Evolutionary conservation across 2,888 invertebrate genomes (phyloP), one percentile per base, ranked within the genome.

Genomic region (Acronicta leporina): DNA sequence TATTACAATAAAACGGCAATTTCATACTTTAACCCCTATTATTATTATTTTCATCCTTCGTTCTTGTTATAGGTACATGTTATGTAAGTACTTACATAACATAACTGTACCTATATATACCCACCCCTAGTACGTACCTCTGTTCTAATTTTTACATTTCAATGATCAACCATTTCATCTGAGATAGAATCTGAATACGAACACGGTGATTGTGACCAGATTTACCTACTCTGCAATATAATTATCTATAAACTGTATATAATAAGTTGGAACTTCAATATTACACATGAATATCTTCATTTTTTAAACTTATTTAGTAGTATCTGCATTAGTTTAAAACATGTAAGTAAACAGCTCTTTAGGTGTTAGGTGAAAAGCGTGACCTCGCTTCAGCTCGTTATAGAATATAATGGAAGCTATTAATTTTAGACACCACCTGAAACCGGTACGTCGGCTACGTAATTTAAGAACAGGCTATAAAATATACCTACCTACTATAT

Each of bases 61-160:
- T 58, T 52, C 41, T 40, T 46, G 45, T 47, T 40, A 11, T 47
- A n/a, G n/a, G n/a, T n/a, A 33, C 14, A 27, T n/a, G 27, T 14
- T 33, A 11, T 33, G 10, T 38, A 13, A 10, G 41, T 65, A n/a
- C n/a, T n/a, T n/a, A n/a, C n/a, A n/a, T n/a, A n/a, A n/a, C n/a
- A n/a, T n/a, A n/a, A n/a, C n/a, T n/a, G n/a, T n/a, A n/a, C n/a
- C n/a, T n/a, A n/a, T n/a, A n/a, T n/a, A n/a, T n/a, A n/a, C n/a
- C n/a, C n/a, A n/a, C n/a, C n/a, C n/a, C 13, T 49, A 51, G 40
- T 47, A 20, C 54, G 52, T 50, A 42, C 38, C 51, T 50, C 45
- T 75, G 71, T 48, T 61, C 57, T 54, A 75, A 51, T 77, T 69
- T 75, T 73, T 60, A 73, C 71, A 61, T 55, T 74, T 67, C 53